Base-by-base conservation (phyloP, 2,113 vertebrate species). In the Benitochromis conjunctus region DNA sequence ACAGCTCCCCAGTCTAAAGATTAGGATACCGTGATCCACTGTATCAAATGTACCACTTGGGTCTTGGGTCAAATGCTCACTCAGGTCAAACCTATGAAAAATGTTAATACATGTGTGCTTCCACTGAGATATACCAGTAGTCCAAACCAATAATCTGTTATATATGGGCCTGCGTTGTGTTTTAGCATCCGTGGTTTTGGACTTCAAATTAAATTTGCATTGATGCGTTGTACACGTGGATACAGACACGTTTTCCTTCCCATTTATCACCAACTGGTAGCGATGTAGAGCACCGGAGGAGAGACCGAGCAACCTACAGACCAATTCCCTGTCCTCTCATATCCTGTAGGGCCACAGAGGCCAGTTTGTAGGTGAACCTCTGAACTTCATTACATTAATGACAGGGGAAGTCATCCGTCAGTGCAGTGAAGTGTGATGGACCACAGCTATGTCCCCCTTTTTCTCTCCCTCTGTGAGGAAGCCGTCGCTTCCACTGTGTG, bases 331-430 rank as follows among this genome's bases (percentile, higher is more conserved):
- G 36, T 89, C 76, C 86, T 64, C 88, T 91, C 89, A 31, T 91
- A 83, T 91, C 83, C 88, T 88, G 58, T 31, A 84, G 81, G 85
- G 85, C 76, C 77, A 54, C 83, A 82, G 87, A 87, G 90, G 90
- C 90, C 91, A 56, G 57, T 62, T 83, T 69, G 60, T 74, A 69
- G 81, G 93, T 90, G 89, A 94, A 92, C 87, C 86, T 87, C 88
- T 84, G 83, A 83, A 89, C 91, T 88, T 82, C 83, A 87, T 94
- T 93, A 92, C 92, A 88, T 93, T 93, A 92, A 95, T 18, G 34
- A 85, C 88, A 79, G 87, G 93, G 94, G 93, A 95, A 95, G 91
- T 92, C 93, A 90, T 95, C 84, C 80, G 66, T 95, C 94, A 95
- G 81, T 87, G 84, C 46, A 77, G 87, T 66, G 36, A 48, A 88